Evolutionary conservation across 2,888 invertebrate genomes (phyloP).

Genomic region (Leucania comma): DNA sequence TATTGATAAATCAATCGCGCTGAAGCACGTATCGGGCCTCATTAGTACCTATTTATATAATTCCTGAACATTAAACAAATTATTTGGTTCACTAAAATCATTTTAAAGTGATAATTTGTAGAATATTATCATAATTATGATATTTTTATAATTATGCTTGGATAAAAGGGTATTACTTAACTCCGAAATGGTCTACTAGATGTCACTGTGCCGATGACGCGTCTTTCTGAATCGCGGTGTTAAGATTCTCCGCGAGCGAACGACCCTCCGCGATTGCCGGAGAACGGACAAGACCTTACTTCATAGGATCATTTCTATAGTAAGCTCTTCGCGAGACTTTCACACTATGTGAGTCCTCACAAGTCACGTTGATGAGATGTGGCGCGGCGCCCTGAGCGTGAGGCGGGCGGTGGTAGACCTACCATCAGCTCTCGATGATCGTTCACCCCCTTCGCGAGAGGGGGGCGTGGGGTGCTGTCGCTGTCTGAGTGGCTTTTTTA

Average conservation of each 20-base stretch:
- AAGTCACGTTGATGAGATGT: conserved; percentile 47
- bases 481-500: conserved; percentile 46
- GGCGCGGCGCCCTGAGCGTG: conserved; percentile 51
- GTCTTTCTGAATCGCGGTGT: conserved; percentile 5
- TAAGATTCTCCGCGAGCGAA: conserved; percentile 25
- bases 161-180: not conserved
- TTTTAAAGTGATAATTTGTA: not conserved
- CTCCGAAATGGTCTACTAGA: not conserved
- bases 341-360: conserved; percentile 46
- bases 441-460: conserved; percentile 32
- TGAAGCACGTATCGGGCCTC: not conserved
- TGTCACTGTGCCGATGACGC: conserved; percentile 17
- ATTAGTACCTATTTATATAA: no score
- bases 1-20: not conserved
- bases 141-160: not conserved
- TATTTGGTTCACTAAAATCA: not conserved
- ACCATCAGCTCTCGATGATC: conserved; percentile 44
- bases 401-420: conserved; percentile 46
- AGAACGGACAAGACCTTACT: conserved; percentile 35
- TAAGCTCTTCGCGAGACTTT: conserved; percentile 47
- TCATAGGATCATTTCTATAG: conserved; percentile 48
- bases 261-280: not conserved
- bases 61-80: not conserved
- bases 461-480: conserved; percentile 44
- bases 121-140: not conserved